Evolutionary conservation across 2,113 vertebrate species (phyloP), one percentile per base, ranked within the genome.

Genomic region (Dicaeum eximium): DNA sequence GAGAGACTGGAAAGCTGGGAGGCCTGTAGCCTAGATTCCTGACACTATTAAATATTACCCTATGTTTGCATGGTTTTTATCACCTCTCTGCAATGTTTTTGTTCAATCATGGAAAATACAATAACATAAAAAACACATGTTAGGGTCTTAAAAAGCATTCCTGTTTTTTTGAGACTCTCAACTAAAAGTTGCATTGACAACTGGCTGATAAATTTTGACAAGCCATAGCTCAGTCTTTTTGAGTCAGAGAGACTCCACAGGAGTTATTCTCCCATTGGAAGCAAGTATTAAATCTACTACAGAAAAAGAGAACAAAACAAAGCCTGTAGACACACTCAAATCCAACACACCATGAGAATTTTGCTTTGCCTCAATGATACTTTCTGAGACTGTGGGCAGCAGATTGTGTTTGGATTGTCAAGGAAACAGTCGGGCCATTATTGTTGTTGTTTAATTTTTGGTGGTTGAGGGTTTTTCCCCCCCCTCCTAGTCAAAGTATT

Each of bases 331-430:
- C 31, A 75, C 15, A 56, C 58, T 86, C 58, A 71, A 73, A 95
- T 80, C 67, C n/a, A 58, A 33, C 51, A 93, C 0, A 12, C 85
- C 88, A 80, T 78, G 53, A 95, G 60, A 92, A 81, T 93, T 92
- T 90, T 7, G 1, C 24, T 93, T 96, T 56, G 50, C 33, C 71
- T 94, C 74, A 82, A 20, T 82, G 91, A 72, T 75, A 93, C 58
- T 92, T 92, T 81, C 82, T 86, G 75, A 6, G 25, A 60, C 72
- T 96, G 80, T 78, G 86, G 95, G 80, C 90, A 94, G 92, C 93
- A 95, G 93, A 94, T 96, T 96, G 93, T 96, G 95, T 95, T 97
- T 96, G 90, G 82, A 94, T 97, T 97, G 86, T 94, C 94, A 75
- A 85, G 48, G 82, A 96, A 96, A 94, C 88, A 78, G 92, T 93